Conservation (phyloP, 1,140 invertebrate genomes). For the Macrosteles quadrilineatus region DNA sequence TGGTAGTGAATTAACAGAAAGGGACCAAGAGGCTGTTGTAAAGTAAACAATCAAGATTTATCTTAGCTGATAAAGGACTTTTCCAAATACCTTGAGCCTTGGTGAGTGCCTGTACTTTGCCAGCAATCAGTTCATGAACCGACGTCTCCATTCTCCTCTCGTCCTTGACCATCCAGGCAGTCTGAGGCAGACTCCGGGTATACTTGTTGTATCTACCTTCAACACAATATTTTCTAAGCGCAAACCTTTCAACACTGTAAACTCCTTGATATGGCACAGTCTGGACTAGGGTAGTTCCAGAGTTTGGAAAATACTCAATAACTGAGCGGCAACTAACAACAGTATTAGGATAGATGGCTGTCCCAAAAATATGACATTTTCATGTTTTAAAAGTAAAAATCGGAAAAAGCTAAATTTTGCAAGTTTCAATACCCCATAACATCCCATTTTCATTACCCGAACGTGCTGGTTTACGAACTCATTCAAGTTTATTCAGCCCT, state of each 20-base stretch:
- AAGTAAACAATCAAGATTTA: no score
- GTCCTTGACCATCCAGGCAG: conserved; percentile 90
- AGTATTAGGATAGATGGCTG: no score
- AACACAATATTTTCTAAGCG: conserved; percentile 28
- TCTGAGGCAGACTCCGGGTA: conserved; percentile 85
- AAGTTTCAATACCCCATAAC: no score
- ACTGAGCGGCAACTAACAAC: background rate
- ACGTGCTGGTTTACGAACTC: no score
- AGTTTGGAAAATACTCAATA: conserved; percentile 19
- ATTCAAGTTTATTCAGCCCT: no score
- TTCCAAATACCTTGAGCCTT: conserved; percentile 56
- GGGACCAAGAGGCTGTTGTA: no score
- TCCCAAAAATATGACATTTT: no score
- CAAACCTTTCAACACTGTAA: conserved; percentile 25
- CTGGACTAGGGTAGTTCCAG: conserved; percentile 4
- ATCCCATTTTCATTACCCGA: no score
- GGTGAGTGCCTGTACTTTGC: conserved; percentile 57
- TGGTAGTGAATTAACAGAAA: no score
- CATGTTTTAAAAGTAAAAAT: no score
- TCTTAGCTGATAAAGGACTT: no score
- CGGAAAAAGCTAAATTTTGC: no score
- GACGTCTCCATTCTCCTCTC: conserved; percentile 78
- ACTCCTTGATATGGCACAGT: conserved; percentile 30
- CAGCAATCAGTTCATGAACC: conserved; percentile 87
- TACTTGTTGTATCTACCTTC: conserved; percentile 85